Conservation (phyloP, 2,113 vertebrate genomes). For the Lepus americanus region DNA sequence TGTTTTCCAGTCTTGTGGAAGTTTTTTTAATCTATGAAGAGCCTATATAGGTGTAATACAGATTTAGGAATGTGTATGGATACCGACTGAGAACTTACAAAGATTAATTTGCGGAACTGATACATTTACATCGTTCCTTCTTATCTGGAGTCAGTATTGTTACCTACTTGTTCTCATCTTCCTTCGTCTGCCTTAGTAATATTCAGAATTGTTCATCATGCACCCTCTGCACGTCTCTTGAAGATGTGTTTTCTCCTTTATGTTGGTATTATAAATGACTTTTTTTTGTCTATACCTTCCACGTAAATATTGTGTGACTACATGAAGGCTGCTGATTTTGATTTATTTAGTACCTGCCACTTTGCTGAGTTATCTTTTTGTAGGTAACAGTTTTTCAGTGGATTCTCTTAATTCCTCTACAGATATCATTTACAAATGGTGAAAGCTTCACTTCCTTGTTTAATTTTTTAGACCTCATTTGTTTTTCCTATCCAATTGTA, state of each 20-base stretch:
- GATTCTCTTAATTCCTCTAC: background rate
- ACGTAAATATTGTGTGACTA: conserved; percentile 9
- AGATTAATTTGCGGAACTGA: background rate
- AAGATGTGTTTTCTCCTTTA: background rate
- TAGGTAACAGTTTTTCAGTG: background rate
- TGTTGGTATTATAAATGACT: background rate
- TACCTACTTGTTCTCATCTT: background rate
- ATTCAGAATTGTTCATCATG: conserved; percentile 23
- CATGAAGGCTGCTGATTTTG: background rate
- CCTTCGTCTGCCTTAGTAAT: background rate
- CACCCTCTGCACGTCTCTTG: background rate
- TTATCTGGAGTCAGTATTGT: background rate
- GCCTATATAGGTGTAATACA: background rate
- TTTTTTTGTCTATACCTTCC: background rate
- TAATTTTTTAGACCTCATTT: no score
- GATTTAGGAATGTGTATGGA: background rate
- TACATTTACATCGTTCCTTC: background rate
- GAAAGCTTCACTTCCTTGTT: background rate
- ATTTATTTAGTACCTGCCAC: background rate
- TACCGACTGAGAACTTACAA: conserved; percentile 5
- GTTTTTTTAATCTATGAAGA: background rate
- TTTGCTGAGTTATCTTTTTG: background rate
- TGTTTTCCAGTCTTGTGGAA: background rate
- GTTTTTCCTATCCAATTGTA: no score
- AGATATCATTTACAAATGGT: background rate